Conservation (phyloP, 2,113 vertebrate species). For the Notothenia rossii region DNA sequence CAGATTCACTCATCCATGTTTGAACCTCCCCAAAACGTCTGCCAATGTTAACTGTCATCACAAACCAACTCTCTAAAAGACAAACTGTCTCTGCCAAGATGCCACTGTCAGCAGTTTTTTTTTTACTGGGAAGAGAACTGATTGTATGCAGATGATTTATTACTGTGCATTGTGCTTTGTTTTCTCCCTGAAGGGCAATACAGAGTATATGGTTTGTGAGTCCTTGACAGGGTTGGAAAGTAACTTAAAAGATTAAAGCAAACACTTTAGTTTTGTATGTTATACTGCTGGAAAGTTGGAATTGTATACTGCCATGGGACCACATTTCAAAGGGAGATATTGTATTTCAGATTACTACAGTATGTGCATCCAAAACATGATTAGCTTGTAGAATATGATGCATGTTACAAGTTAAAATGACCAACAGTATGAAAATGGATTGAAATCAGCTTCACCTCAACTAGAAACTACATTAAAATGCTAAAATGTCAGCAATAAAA, state of each 20-base stretch:
- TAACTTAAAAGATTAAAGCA: not conserved
- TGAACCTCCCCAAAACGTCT: slow-evolving; percentile 42
- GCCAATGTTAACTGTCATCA: slow-evolving; percentile 52
- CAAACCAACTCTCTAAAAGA: slow-evolving; percentile 23
- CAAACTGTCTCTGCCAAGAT: slow-evolving; percentile 19
- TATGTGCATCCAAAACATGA: not conserved
- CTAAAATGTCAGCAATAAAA: no score
- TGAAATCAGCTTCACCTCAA: not conserved
- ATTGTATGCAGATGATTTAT: slow-evolving; percentile 37
- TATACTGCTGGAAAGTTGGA: no score
- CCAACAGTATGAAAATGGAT: no score
- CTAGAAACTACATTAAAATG: not conserved
- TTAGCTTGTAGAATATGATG: not conserved
- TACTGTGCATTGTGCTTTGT: slow-evolving; percentile 23
- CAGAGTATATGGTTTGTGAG: not conserved
- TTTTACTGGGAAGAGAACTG: slow-evolving; percentile 2
- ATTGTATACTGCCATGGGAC: no score
- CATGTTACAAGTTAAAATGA: not conserved
- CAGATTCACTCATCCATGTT: slow-evolving; percentile 33
- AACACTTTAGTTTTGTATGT: no score
- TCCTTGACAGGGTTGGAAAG: not conserved
- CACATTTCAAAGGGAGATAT: no score
- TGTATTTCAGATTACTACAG: no score
- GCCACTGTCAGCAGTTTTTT: slow-evolving; percentile 62
- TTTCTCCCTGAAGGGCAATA: slow-evolving; percentile 8